These are phyloP conservation scores for Gnathonemus longibarbis DNA, from an alignment of 2,113 vertebrate species.

Conservation along the genomic window DNA sequence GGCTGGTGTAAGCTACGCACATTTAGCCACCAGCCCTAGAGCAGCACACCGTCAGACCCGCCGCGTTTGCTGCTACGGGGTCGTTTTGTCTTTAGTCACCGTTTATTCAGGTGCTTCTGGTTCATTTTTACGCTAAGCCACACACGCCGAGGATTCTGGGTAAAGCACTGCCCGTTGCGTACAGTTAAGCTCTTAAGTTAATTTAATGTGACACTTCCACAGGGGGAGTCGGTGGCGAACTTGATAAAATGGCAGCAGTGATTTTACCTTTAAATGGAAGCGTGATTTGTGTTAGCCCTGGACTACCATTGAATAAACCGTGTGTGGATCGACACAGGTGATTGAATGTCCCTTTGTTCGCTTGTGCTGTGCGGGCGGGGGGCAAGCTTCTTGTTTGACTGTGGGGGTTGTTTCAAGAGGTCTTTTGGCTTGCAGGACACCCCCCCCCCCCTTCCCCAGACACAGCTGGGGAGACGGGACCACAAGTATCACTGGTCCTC, in stretches of 20 bases:
- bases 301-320: background rate
- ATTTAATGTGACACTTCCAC: background rate
- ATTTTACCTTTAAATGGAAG: background rate
- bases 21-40: background rate
- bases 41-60: conserved; percentile 1
- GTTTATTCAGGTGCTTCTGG: background rate
- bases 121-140: background rate
- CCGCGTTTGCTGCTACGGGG: background rate
- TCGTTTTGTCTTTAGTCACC: background rate
- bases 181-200: background rate
- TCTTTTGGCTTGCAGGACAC: background rate
- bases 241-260: background rate
- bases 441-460: background rate
- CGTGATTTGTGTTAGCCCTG: background rate
- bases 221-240: background rate
- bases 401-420: background rate
- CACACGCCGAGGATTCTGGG: background rate
- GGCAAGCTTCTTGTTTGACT: background rate
- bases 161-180: background rate
- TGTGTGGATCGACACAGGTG: background rate
- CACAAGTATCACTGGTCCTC: background rate
- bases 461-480: background rate
- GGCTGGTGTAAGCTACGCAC: background rate
- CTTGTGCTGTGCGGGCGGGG: background rate
- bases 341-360: background rate